Base-by-base conservation (phyloP, 1,140 invertebrate species). In the Hormaphis cornu region DNA sequence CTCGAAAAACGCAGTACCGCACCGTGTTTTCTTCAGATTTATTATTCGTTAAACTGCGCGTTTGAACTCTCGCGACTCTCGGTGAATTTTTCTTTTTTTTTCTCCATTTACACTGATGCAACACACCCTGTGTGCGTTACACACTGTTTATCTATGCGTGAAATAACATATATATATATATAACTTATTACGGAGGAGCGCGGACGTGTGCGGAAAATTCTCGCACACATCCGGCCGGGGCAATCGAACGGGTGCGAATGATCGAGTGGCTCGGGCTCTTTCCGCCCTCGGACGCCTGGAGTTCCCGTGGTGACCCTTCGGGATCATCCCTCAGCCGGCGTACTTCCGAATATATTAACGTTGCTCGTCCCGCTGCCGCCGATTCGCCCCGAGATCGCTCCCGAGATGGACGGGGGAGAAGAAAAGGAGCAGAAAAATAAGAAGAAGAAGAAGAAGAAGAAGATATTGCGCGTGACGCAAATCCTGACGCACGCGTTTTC, bases 401-500 rank as follows among this genome's bases (percentile, higher is more conserved):
- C 7, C 6, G 28, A 59, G 18, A 59, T n/a, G 35, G 9, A 40
- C n/a, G 10, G 26, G 53, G 18, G 35, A 56, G 30, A 20, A n/a
- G 28, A 8, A 40, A 8, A 16, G 24, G 9, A 26, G n/a, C 9
- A 28, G n/a, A 28, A 5, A 3, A 3, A 42, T n/a, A 42, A 26
- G 14, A 54, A 35, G n/a, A n/a, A n/a, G n/a, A n/a, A n/a, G n/a
- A 48, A 50, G 30, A 61, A 61, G 22, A 63, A 66, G 10, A 33
- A 66, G 28, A 66, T 66, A 66, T 66, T 66, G 35, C 61, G 40
- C 12, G 44, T 35, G 61, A 48, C 61, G 50, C 44, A 66, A 66
- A 66, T 66, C 61, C 28, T 50, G 44, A 66, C 61, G 35, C 44
- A 63, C 48, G 59, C 59, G 59, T 66, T 66, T 66, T 22, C 18